These are phyloP conservation scores for Alsophila aescularia DNA, from an alignment of 2,888 invertebrate genomes.

Conservation along the genomic window DNA sequence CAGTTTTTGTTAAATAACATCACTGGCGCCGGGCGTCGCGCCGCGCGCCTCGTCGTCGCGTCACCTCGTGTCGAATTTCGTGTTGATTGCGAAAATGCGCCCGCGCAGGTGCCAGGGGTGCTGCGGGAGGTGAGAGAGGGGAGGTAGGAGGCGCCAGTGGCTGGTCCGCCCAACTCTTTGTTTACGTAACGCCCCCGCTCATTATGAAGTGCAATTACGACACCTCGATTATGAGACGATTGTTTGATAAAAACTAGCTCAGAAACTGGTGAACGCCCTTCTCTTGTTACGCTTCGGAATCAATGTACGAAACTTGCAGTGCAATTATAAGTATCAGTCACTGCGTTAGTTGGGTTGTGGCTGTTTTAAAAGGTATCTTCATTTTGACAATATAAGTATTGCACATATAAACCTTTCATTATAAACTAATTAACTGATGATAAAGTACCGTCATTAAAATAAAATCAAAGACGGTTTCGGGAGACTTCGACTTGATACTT, in stretches of 20 bases:
- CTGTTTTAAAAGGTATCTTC: too few species aligned
- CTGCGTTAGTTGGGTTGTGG: not conserved
- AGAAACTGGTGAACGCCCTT: constrained; percentile 29
- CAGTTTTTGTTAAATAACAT: constrained; percentile 40
- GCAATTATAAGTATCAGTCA: not conserved
- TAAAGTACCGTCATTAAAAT: too few species aligned
- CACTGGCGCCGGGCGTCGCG: constrained; percentile 50
- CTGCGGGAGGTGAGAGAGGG: constrained; percentile 37
- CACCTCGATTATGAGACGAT: constrained; percentile 41
- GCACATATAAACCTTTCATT: too few species aligned
- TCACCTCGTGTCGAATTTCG: constrained; percentile 48
- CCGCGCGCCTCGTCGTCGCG: constrained; percentile 29
- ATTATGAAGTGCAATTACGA: constrained; percentile 69
- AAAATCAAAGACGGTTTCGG: too few species aligned
- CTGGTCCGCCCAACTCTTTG: constrained; percentile 81
- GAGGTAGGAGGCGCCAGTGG: constrained; percentile 56
- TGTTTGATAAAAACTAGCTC: constrained; percentile 34
- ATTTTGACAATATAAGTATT: too few species aligned
- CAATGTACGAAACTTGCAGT: not conserved
- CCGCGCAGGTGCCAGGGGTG: constrained; percentile 62
- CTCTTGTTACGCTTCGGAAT: constrained; percentile 25
- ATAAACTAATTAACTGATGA: too few species aligned
- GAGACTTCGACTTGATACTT: too few species aligned
- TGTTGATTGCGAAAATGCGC: constrained; percentile 72
- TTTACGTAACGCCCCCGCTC: constrained; percentile 80